Percentiles rank a stretch among this genome's conserved stretches.
Evolutionary conservation across 2,113 vertebrate genomes (phyloP).

Genomic region (Pygoscelis adeliae): DNA sequence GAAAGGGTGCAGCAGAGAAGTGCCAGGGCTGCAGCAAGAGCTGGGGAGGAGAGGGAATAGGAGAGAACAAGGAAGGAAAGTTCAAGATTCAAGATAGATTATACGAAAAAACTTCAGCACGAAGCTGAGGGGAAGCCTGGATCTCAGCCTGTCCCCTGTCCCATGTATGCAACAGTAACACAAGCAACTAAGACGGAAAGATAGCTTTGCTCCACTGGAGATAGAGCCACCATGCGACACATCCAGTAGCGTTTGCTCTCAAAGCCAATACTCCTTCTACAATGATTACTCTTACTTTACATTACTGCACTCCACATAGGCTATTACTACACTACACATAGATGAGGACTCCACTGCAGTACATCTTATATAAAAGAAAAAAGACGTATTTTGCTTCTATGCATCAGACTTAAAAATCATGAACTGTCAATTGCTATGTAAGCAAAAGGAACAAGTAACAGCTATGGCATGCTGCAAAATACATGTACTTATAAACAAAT

Average conservation of each 20-base stretch:
- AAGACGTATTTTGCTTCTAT: not conserved
- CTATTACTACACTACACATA: not conserved
- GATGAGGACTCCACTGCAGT: not conserved
- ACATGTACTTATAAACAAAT: not conserved
- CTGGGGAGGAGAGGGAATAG: not conserved
- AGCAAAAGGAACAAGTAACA: not conserved
- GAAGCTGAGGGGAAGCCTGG: not conserved
- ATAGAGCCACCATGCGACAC: not conserved
- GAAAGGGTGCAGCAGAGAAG: not conserved
- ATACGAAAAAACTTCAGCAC: not conserved
- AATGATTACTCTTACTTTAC: not conserved
- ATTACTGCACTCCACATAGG: not conserved
- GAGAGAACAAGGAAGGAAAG: not conserved
- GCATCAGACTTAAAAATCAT: not conserved
- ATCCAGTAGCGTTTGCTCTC: not conserved
- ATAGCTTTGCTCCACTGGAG: not conserved
- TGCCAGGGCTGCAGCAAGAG: not conserved
- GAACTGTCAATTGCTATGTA: not conserved
- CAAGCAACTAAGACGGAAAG: not conserved
- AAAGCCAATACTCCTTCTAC: not conserved
- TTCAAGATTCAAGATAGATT: not conserved
- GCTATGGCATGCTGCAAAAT: not conserved
- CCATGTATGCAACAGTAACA: not conserved
- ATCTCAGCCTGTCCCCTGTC: not conserved
- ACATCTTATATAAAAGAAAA: not conserved